Evolutionary conservation across 2,888 invertebrate genomes (phyloP), one percentile per base, ranked within the genome.

Genomic region (Aleiodes testaceus): DNA sequence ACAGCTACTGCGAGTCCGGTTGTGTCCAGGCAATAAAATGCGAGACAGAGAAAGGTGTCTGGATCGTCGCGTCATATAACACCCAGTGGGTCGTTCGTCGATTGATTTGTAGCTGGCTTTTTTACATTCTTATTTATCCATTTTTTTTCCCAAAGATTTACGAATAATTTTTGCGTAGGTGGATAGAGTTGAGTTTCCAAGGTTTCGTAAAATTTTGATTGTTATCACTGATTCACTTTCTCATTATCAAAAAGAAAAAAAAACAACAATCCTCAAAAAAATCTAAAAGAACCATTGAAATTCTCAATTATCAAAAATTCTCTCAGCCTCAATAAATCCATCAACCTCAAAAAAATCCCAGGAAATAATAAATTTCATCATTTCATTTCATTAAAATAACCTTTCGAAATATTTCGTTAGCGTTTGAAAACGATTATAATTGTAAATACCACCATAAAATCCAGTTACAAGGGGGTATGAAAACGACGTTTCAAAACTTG

Each of bases 21-120:
- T 36, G 66, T 22, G 44, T 61, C 42, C 61, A 44, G 42, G 42
- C 44, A 42, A 44, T 55, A 63, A 53, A 45, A 64, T 69, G 63
- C 45, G 52, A 64, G 45, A 45, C 45, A 53, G 44, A 44, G 50
- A 69, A 52, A 61, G 69, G 64, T 64, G 69, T 69, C 52, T 26
- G 36, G 53, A 69, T 69, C 53, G 64, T 64, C 45, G 45, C 52
- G 52, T 64, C 44, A 64, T 69, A 64, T 69, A 64, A 44, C 64
- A 69, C 69, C 64, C 69, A 30, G 44, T 61, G 64, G 63, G 69
- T 65, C 73, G 50, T 68, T 75, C 70, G 74, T 77, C 81, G 83
- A 84, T 85, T 83, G 84, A 84, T 84, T 82, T 80, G 84, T 83
- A 81, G 75, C 79, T 80, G 79, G 79, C 77, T 79, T 26, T 72